Evolutionary conservation across 2,797 vertebrate species (phyloP).

Genomic region (Emys orbicularis): DNA sequence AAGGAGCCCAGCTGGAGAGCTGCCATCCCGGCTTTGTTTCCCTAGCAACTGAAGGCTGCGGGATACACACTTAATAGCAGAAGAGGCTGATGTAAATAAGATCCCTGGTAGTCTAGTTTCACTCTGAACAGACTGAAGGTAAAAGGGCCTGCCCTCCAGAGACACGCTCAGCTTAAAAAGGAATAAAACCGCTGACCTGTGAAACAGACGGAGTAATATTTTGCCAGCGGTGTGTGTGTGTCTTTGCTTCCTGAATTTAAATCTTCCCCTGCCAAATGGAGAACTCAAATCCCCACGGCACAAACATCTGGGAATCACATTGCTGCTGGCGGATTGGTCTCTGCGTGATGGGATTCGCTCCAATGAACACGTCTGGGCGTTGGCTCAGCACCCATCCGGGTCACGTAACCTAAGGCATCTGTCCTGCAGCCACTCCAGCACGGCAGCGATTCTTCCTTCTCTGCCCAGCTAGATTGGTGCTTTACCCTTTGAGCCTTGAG

Average conservation of each 20-base stretch:
- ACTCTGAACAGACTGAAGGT: constrained; percentile 4
- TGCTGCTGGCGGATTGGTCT: background rate
- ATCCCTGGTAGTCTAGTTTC: constrained; percentile 51
- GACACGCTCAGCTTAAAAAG: background rate
- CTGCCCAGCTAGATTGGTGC: background rate
- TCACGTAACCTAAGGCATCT: background rate
- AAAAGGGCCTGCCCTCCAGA: background rate
- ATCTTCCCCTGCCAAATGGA: background rate
- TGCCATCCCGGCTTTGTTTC: constrained; percentile 71
- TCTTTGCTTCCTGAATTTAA: background rate
- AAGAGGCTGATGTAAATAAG: constrained; percentile 45
- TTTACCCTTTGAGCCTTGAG: too few species aligned
- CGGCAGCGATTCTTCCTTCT: background rate
- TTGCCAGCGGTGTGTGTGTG: background rate
- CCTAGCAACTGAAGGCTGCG: constrained; percentile 66
- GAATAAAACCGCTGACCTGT: background rate
- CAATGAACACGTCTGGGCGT: background rate
- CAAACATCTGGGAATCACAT: background rate
- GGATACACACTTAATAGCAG: constrained; percentile 18
- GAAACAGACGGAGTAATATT: background rate
- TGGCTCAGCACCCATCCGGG: background rate
- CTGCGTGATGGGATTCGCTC: background rate
- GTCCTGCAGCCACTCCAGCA: background rate
- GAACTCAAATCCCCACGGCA: background rate
- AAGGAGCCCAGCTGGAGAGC: background rate